Evolutionary conservation across 2,113 vertebrate genomes (phyloP).

Genomic region (Caretta caretta): DNA sequence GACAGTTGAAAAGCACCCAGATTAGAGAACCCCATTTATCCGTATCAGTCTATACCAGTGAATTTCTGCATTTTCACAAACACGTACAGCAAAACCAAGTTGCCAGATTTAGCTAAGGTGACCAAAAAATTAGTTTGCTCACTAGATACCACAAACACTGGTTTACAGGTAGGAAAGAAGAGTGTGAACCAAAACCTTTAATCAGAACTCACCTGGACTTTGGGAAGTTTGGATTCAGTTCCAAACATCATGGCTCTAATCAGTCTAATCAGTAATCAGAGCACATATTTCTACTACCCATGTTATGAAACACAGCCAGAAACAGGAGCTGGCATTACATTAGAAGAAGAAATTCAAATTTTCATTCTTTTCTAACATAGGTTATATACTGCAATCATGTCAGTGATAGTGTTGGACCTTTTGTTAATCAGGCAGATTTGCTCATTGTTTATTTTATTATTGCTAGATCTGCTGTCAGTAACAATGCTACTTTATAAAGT

Average conservation of each 20-base stretch:
- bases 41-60: not conserved
- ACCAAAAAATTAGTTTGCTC: not conserved
- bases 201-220: not conserved
- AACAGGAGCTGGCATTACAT: not conserved
- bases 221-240: not conserved
- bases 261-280: not conserved
- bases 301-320: not conserved
- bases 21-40: not conserved
- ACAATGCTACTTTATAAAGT: not conserved
- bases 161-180: not conserved
- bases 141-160: not conserved
- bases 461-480: not conserved
- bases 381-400: not conserved
- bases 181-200: not conserved
- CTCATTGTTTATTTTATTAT: not conserved
- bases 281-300: not conserved
- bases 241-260: not conserved
- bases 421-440: not conserved
- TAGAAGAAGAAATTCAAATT: not conserved
- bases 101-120: not conserved
- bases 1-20: not conserved
- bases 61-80: not conserved
- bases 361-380: not conserved
- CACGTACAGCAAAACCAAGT: fast-evolving
- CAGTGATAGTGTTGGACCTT: not conserved